Evolutionary conservation across 2,888 invertebrate species (phyloP).

Genomic region (Diarsia rubi): DNA sequence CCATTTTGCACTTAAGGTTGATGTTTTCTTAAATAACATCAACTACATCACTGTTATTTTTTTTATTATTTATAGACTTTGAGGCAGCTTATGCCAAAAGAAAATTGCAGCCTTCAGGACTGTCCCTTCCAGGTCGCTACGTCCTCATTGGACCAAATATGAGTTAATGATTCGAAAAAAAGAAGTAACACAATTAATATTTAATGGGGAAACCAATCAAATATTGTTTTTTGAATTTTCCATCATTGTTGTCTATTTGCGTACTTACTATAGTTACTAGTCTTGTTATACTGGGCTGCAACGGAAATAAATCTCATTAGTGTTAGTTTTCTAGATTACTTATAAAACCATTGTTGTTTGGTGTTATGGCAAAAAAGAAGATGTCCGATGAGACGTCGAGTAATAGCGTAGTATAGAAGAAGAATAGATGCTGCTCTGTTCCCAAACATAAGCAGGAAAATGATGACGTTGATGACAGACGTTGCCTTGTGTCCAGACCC

Average conservation of each 20-base stretch:
- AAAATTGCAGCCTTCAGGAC: neutral
- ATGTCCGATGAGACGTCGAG: neutral
- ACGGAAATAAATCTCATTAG: too few relatives aligned
- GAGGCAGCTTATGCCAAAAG: neutral
- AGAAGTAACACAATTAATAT: too few relatives aligned
- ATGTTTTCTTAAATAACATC: neutral
- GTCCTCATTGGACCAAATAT: neutral
- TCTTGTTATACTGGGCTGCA: too few relatives aligned
- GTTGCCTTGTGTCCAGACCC: too few relatives aligned
- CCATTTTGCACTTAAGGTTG: neutral
- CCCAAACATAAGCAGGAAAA: neutral
- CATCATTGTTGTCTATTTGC: neutral
- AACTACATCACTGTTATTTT: neutral
- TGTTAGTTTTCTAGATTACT: neutral
- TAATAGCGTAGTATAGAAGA: neutral
- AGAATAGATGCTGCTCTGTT: neutral
- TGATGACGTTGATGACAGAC: neutral
- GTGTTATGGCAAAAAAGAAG: neutral
- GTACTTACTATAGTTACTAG: too few relatives aligned
- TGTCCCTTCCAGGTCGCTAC: neutral
- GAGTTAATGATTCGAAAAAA: neutral
- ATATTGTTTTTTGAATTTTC: neutral
- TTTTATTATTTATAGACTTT: neutral
- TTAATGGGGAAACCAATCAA: neutral
- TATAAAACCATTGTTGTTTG: neutral